phyloP scores from a whole-genome alignment of 2,888 invertebrate genomes.

The Dryomyza anilis region DNA sequence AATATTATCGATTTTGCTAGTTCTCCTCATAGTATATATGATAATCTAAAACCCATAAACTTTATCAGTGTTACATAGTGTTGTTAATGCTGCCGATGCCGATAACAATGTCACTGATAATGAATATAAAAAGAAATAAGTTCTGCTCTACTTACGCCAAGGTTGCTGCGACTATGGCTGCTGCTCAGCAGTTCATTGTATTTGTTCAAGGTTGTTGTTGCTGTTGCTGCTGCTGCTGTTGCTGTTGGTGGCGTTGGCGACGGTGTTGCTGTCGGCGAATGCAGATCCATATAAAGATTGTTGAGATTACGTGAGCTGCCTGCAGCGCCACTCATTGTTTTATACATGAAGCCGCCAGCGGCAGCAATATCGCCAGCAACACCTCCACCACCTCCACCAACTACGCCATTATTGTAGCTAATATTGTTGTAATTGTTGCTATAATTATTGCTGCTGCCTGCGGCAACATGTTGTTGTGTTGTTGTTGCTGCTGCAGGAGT shows the following conservation, averaged over 20 bases:
- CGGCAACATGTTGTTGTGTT: conserved; percentile 30
- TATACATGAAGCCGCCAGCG: conserved; percentile 11
- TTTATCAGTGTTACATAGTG: too few species aligned
- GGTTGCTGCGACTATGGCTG: conserved; percentile 25
- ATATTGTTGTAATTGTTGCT: conserved; percentile 24
- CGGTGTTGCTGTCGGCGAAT: conserved; percentile 37
- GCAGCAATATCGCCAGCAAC: too few species aligned
- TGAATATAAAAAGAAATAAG: not conserved
- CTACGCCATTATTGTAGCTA: conserved; percentile 20
- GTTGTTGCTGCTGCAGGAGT: conserved; percentile 32
- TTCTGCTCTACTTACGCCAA: conserved; percentile 28
- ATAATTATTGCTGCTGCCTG: conserved; percentile 17
- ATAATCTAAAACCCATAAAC: too few species aligned
- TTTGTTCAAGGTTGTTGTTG: conserved; percentile 21
- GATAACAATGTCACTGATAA: too few species aligned
- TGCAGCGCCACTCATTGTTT: not conserved
- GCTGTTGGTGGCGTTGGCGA: conserved; percentile 25
- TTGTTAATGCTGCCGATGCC: too few species aligned
- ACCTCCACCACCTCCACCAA: conserved; percentile 11
- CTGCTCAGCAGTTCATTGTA: conserved; percentile 30
- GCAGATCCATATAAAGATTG: conserved; percentile 38
- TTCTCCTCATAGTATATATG: too few species aligned
- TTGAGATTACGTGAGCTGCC: conserved; percentile 19
- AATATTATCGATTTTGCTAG: too few species aligned
- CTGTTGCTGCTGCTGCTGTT: conserved; percentile 14